phyloP scores from a whole-genome alignment of 2,113 vertebrate genomes.

The Pao palembangensis region DNA sequence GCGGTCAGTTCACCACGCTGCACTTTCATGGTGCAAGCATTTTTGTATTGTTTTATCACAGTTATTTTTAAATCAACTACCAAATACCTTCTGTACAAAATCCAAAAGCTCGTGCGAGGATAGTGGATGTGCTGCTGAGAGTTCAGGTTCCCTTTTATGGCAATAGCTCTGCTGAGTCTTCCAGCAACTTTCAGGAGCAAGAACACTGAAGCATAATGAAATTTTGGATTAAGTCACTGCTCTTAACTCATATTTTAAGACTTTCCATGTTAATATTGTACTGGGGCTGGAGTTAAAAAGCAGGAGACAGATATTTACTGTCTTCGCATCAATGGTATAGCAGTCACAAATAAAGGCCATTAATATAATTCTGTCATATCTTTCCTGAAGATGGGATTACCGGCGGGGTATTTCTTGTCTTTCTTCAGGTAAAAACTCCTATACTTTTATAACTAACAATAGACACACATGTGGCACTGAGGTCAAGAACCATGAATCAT shows the following conservation, averaged over 20 bases:
- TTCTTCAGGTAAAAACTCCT: conserved; percentile 12
- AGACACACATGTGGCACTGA: conserved; percentile 29
- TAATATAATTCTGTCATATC: no score
- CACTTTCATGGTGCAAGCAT: no score
- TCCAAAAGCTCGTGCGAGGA: conserved; percentile 18
- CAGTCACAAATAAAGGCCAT: no score
- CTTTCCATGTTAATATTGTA: background rate
- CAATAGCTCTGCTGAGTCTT: conserved; percentile 44
- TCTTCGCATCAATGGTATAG: no score
- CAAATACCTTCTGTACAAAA: conserved; percentile 1
- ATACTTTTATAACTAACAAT: conserved; percentile 25
- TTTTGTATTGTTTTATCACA: background rate
- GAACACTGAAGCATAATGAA: conserved; percentile 20
- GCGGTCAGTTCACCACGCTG: no score
- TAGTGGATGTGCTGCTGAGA: conserved; percentile 38
- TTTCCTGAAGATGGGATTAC: background rate
- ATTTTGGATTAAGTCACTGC: background rate
- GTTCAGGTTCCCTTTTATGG: conserved; percentile 70
- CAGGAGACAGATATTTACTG: no score
- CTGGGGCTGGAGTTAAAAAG: no score
- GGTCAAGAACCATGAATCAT: conserved; percentile 59
- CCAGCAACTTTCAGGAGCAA: conserved; percentile 47
- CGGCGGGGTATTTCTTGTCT: conserved; percentile 16
- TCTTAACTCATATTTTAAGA: background rate
- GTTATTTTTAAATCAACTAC: background rate